These are phyloP conservation scores for Kryptolebias ocellatus DNA, from an alignment of 2,797 vertebrate genomes.

Conservation along the genomic window DNA sequence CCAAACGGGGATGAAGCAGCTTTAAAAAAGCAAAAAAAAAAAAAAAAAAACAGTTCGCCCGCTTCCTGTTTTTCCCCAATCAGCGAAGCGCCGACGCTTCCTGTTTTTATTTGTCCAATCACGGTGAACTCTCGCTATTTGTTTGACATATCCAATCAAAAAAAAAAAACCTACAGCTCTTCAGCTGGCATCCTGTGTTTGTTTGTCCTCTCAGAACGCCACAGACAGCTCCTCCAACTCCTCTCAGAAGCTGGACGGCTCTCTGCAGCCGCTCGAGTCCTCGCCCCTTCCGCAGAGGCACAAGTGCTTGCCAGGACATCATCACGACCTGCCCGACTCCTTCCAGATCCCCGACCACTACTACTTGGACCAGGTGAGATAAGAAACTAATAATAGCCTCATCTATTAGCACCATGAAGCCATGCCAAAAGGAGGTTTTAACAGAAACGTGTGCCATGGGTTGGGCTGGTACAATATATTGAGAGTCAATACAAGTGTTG, in stretches of 20 bases:
- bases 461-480: too few species aligned
- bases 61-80: constrained; percentile 73
- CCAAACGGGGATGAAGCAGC: constrained; percentile 36
- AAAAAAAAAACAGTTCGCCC: constrained; percentile 29
- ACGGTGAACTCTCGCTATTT: constrained; percentile 49
- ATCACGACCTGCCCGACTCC: constrained; percentile 88
- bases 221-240: constrained; percentile 99
- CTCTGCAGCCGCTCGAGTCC: constrained; percentile 88
- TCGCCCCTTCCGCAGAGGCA: constrained; percentile 89
- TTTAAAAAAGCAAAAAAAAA: not conserved
- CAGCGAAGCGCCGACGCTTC: constrained; percentile 54
- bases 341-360: constrained; percentile 89
- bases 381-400: too few species aligned
- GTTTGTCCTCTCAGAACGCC: constrained; percentile 85
- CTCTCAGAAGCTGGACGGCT: constrained; percentile 92
- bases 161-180: not conserved
- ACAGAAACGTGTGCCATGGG: not conserved
- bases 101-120: constrained; percentile 79
- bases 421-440: not conserved
- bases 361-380: constrained; percentile 91
- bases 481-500: too few species aligned
- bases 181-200: constrained; percentile 70
- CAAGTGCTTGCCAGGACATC: constrained; percentile 87
- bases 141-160: constrained; percentile 62
- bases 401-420: not conserved